Evolutionary conservation across 2,797 vertebrate genomes (phyloP), one percentile per base, ranked within the genome.

Genomic region (Platalea minor): DNA sequence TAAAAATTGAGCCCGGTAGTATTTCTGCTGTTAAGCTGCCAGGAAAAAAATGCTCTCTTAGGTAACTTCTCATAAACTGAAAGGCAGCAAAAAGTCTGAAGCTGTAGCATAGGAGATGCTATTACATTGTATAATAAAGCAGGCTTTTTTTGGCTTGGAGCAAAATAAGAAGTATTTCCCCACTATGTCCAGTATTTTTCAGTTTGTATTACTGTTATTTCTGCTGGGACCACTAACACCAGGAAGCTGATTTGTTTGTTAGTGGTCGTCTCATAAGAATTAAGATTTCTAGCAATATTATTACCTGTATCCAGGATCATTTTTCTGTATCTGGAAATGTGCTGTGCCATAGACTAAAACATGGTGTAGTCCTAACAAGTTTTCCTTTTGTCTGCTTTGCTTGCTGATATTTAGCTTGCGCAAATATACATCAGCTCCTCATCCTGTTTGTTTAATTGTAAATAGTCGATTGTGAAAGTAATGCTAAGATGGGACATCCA

Each of bases 331-430:
- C 7, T 69, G 76, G 68, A 37, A 65, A 31, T 9, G 39, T 54
- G 61, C 61, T 41, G 35, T 20, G 33, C 79, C 19, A 1, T 2
- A 35, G 73, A 29, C 67, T 78, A 10, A 63, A 78, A 21, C 0
- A 1, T 4, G 45, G 7, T 48, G 18, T n/a, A 3, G 20, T 20
- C 20, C 48, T 26, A 17, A 4, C 0, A 1, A n/a, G 39, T n/a
- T 57, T 46, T 17, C n/a, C 48, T 72, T 53, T 9, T 35, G 24
- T 15, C 70, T 48, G 0, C 43, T 67, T 54, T 50, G 35, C 70
- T 88, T 65, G 63, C 67, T 59, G 76, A 6, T 46, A 4, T 10
- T 75, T 33, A 8, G 45, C 45, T 73, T 7, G 16, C 13, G 54
- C 28, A 77, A 89, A 75, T 17, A 17, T 0, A 6, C 54, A 10